Base-by-base conservation (phyloP, 2,888 invertebrate genomes). In the Xylota sylvarum region DNA sequence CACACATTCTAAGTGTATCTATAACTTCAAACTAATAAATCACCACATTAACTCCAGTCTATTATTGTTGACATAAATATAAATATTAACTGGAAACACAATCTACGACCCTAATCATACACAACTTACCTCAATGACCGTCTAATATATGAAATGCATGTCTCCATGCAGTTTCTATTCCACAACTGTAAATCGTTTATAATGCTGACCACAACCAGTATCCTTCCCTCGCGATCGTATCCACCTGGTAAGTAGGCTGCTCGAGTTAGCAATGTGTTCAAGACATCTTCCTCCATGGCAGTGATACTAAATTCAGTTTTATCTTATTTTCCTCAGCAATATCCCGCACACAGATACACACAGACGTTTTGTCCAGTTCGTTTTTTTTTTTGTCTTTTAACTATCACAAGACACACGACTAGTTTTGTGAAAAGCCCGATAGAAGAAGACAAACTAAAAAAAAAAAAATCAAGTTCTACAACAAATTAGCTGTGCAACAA, bases 171-270 rank as follows among this genome's bases (percentile, higher is more conserved):
- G 84, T 90, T 91, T 55, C 91, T 91, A 89, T 92, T 92, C 92
- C 92, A 92, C 74, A 94, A 93, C 89, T 93, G 93, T 79, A 94
- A 93, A 89, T 95, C 95, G 77, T 93, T 91, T 79, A 95, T 94
- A 84, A 95, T 93, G 89, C 94, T 94, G 87, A 95, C 93, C 88
- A 95, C 92, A 88, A 96, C 92, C 89, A 96, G 92, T 69, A 95
- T 94, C 85, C 94, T 94, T 70, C 94, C 94, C 88, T 95, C 94
- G 81, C 94, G 94, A 92, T 96, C 96, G 87, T 94, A 93, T 88
- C 95, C 95, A 88, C 96, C 96, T 78, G 95, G 95, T 88, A 95
- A 91, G 90, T 94, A 93, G 77, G 94, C 95, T 88, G 94, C 92
- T 89, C 94, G 94, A 88, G 94, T 94, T 92, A 94, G 94, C 89